These are phyloP conservation scores for Pipistrellus kuhlii DNA, from an alignment of 2,797 vertebrate species.

Conservation along the genomic window DNA sequence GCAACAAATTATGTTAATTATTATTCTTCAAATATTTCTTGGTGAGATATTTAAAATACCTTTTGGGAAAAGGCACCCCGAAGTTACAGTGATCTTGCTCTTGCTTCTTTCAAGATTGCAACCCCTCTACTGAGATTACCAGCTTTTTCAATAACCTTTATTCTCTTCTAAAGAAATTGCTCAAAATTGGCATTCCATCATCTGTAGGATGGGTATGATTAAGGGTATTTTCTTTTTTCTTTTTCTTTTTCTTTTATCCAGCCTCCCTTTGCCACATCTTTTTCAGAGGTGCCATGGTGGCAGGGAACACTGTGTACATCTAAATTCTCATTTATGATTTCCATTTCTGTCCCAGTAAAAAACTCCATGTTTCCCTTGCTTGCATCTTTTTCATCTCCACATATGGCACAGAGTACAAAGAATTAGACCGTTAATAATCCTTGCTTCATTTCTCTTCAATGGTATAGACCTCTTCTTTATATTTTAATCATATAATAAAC, in stretches of 20 bases:
- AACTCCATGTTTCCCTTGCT: background rate
- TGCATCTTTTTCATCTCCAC: background rate
- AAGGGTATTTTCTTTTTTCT: background rate
- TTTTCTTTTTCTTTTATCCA: background rate
- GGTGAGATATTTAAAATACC: background rate
- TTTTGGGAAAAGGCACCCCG: background rate
- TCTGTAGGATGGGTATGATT: too few species aligned
- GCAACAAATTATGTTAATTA: background rate
- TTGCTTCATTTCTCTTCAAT: background rate
- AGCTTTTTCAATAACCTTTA: background rate
- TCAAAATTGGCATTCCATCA: background rate
- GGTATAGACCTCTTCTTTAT: background rate
- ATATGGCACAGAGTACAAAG: background rate
- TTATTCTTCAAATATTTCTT: background rate
- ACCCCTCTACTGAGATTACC: background rate
- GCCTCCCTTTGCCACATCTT: background rate
- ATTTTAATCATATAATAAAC: slow-evolving; percentile 4
- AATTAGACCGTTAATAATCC: background rate
- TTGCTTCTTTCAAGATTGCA: background rate
- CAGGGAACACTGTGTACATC: background rate
- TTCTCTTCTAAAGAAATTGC: background rate
- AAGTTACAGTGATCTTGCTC: background rate
- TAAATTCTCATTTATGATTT: slow-evolving; percentile 31
- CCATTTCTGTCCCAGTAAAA: background rate
- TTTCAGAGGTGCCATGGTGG: too few species aligned